phyloP scores from a whole-genome alignment of 2,113 vertebrate species.

The Collichthys lucidus region DNA sequence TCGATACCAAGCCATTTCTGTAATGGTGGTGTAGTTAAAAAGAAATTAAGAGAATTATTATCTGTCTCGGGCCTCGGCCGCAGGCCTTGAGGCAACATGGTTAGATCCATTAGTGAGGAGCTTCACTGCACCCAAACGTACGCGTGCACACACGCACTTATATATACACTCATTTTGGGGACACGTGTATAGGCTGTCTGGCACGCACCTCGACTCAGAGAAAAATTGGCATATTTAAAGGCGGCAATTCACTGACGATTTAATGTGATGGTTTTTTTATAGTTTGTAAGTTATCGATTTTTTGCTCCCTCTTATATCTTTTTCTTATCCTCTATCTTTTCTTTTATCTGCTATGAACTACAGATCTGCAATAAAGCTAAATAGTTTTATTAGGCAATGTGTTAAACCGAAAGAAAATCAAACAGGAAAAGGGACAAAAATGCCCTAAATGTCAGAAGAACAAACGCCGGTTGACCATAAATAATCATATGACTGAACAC shows the following conservation, averaged over 20 bases:
- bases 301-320: constrained; percentile 15
- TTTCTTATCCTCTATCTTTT: constrained; percentile 47
- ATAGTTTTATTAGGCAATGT: constrained; percentile 49
- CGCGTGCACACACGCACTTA: constrained; percentile 5
- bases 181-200: constrained; percentile 10
- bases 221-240: constrained; percentile 49
- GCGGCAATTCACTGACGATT: constrained; percentile 46
- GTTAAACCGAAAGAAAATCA: constrained; percentile 42
- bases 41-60: constrained; percentile 86
- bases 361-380: constrained; percentile 47
- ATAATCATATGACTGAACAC: too few species aligned
- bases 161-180: constrained; percentile 15
- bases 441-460: too few species aligned
- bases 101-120: constrained; percentile 60
- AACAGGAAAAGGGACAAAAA: not conserved
- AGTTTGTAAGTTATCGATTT: constrained; percentile 58
- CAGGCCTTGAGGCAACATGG: constrained; percentile 60
- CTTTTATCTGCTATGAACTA: constrained; percentile 42
- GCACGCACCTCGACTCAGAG: constrained; percentile 17
- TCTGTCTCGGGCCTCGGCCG: constrained; percentile 60
- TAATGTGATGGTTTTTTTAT: constrained; percentile 38
- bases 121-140: constrained; percentile 17
- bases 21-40: constrained; percentile 84
- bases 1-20: constrained; percentile 75
- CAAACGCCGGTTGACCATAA: too few species aligned